Base-by-base conservation (phyloP, 2,113 vertebrate genomes). In the Hemibagrus wyckioides region DNA sequence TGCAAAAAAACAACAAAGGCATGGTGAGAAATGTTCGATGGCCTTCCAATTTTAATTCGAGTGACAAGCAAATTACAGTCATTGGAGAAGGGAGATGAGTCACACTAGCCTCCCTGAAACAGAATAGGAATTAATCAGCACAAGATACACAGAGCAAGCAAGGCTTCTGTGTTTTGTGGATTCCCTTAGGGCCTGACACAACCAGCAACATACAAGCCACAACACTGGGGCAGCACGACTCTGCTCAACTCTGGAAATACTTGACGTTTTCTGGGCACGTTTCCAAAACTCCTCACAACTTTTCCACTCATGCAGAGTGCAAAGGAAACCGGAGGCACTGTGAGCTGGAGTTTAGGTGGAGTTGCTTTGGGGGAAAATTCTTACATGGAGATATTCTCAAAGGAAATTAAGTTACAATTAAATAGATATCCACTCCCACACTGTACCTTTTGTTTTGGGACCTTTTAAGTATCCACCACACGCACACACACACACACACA, bases 281-380 rank as follows among this genome's bases (percentile, higher is more conserved):
- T 69, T 81, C 85, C 77, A 86, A 69, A 81, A 80, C 13, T 50
- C 33, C 61, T 86, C 48, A 50, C 44, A 86, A 80, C 30, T 80
- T 33, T 86, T 86, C 85, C 85, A 80, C 59, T 80, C 48, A 33
- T 56, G 50, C 75, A 80, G 19, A 54, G 59, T 57, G 15, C 73
- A 54, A 65, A 69, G 73, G 61, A 86, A 86, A 80, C 30, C 33
- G 28, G 75, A 86, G 44, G 76, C 48, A 5, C 54, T 59, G 54
- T 2, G 10, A 50, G 36, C 5, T 28, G 6, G 21, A 25, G 17
- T 15, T 65, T 48, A 44, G 25, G 50, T n/a, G 61, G 83, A 75
- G 83, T 41, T 85, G 69, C 50, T 59, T 56, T 77, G 83, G 5
- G 44, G 44, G 48, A 19, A 85, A 21, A 75, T 11, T 11, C 39